These are phyloP conservation scores for Halocynthia aurantium DNA, from an alignment of 23 tunicate genomes.

Conservation along the genomic window DNA sequence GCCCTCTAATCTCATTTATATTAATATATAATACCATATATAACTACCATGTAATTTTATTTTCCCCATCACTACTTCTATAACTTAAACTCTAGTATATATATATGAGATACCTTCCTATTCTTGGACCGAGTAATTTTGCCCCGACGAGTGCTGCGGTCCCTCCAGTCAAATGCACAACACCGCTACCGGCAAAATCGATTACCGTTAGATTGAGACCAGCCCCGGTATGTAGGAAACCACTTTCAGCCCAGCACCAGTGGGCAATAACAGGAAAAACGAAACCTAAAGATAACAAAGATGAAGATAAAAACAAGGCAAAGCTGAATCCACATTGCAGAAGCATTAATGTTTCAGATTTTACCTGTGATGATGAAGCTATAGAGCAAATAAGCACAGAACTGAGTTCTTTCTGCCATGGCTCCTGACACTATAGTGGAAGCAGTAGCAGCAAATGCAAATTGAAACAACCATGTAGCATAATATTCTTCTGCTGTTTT, in stretches of 20 bases:
- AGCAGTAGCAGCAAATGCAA: conserved; percentile 93
- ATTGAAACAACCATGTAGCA: conserved; percentile 82
- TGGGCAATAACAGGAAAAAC: conserved; percentile 92
- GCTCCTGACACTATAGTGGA: conserved; percentile 95
- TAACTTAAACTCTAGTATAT: not conserved
- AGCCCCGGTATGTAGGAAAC: conserved; percentile 69
- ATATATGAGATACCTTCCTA: conserved; percentile 19
- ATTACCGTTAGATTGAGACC: conserved; percentile 51
- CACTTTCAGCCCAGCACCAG: conserved; percentile 91
- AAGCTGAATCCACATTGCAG: not conserved
- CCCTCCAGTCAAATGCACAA: conserved; percentile 87
- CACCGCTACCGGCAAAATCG: conserved; percentile 86
- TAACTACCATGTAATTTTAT: no score
- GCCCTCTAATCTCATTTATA: no score
- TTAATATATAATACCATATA: no score
- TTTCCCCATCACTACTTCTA: no score
- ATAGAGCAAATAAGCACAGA: conserved; percentile 81
- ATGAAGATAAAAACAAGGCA: not conserved
- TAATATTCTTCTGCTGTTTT: conserved; percentile 27
- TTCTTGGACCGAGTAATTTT: conserved; percentile 46
- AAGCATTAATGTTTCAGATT: not conserved
- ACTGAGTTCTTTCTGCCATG: conserved; percentile 88
- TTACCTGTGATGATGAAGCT: conserved; percentile 55
- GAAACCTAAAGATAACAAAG: conserved; percentile 36
- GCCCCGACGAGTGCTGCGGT: conserved; percentile 79